phyloP scores from a whole-genome alignment of 2,797 vertebrate genomes.

The Xenentodon cancila region DNA sequence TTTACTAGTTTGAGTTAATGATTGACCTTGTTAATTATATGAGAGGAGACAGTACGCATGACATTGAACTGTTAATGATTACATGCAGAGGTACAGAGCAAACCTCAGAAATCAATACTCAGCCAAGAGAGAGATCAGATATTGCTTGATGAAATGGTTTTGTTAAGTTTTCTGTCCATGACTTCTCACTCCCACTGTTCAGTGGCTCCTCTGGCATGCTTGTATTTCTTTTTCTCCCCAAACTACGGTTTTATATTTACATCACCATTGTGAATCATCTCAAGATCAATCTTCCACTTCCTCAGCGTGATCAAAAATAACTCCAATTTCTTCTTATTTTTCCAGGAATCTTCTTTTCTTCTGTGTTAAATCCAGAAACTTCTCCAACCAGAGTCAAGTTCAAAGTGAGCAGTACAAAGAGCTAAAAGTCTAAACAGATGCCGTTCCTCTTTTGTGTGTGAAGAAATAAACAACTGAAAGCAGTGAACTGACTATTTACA shows the following conservation, averaged over 20 bases:
- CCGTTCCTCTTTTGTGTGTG: slow-evolving; percentile 29
- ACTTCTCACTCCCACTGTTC: slow-evolving; percentile 68
- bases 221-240: slow-evolving; percentile 58
- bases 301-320: slow-evolving; percentile 66
- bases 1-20: slow-evolving; percentile 44
- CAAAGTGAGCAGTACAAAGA: slow-evolving; percentile 48
- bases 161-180: slow-evolving; percentile 55
- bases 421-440: slow-evolving; percentile 58
- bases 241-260: slow-evolving; percentile 72
- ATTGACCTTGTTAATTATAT: slow-evolving; percentile 74
- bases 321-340: slow-evolving; percentile 32
- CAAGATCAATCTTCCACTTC: slow-evolving; percentile 62
- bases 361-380: slow-evolving; percentile 66
- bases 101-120: slow-evolving; percentile 55
- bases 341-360: slow-evolving; percentile 50
- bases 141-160: slow-evolving; percentile 60
- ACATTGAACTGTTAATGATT: slow-evolving; percentile 55
- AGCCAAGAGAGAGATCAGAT: slow-evolving; percentile 51
- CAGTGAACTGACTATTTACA: slow-evolving; percentile 42
- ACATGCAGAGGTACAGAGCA: slow-evolving; percentile 44
- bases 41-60: slow-evolving; percentile 33
- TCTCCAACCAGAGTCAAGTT: slow-evolving; percentile 58
- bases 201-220: slow-evolving; percentile 68
- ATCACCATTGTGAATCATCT: slow-evolving; percentile 64
- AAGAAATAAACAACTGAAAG: slow-evolving; percentile 48